Evolutionary conservation across 2,113 vertebrate genomes (phyloP).

Genomic region (Lonchura striata): DNA sequence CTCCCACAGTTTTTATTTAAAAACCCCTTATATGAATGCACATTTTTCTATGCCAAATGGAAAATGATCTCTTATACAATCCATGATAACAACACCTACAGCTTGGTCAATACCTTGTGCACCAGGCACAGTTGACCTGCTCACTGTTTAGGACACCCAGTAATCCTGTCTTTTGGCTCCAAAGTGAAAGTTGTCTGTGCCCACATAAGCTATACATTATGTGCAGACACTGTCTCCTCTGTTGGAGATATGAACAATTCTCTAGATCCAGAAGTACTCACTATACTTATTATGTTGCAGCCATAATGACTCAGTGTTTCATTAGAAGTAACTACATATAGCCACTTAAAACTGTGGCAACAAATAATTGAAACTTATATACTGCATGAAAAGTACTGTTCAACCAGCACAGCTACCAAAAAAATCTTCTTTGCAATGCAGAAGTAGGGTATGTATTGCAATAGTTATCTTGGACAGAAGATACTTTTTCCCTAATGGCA

Average conservation of each 20-base stretch:
- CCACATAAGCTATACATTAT: background rate
- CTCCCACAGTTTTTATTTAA: background rate
- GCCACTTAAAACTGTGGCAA: background rate
- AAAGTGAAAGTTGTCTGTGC: background rate
- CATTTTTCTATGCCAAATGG: background rate
- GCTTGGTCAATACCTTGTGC: background rate
- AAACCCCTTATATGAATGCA: background rate
- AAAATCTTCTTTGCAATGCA: background rate
- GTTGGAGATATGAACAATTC: background rate
- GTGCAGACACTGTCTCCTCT: background rate
- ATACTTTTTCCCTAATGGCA: background rate
- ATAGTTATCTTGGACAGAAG: background rate
- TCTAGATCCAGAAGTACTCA: background rate
- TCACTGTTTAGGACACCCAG: background rate
- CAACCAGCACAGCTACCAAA: background rate
- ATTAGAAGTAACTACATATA: background rate
- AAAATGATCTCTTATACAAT: background rate
- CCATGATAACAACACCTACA: background rate
- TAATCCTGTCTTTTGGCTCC: background rate
- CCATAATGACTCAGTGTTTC: background rate
- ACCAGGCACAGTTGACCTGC: background rate
- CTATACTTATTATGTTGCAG: background rate
- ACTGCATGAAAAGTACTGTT: background rate
- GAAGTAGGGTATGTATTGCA: background rate
- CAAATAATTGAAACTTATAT: background rate